Evolutionary conservation across 2,888 invertebrate species (phyloP).

Genomic region (Ypsolopha sequella): DNA sequence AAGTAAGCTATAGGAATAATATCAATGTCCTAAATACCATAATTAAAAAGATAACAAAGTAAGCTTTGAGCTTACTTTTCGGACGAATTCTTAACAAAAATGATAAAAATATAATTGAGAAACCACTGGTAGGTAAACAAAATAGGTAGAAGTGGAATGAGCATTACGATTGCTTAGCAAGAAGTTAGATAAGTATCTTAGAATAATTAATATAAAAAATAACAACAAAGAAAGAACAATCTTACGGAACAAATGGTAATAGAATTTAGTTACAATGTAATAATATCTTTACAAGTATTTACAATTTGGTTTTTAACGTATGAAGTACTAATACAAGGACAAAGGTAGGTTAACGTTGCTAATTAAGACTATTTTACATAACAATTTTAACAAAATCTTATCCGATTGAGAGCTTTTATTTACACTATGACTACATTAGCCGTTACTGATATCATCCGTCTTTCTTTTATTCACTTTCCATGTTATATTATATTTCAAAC

Average conservation of each 20-base stretch:
- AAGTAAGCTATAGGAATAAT: background rate
- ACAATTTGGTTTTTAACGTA: slow-evolving; percentile 68
- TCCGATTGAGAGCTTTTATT: slow-evolving; percentile 36
- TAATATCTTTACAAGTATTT: slow-evolving; percentile 70
- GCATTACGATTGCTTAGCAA: slow-evolving; percentile 23
- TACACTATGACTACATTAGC: slow-evolving; percentile 26
- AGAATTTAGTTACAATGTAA: slow-evolving; percentile 61
- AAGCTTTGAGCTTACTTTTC: background rate
- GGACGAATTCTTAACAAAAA: background rate
- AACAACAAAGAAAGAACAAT: slow-evolving; percentile 67
- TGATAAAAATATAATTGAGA: background rate
- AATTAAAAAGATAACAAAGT: background rate
- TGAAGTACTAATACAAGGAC: slow-evolving; percentile 50
- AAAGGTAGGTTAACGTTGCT: slow-evolving; percentile 43
- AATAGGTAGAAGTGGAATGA: slow-evolving; percentile 12
- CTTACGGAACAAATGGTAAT: slow-evolving; percentile 67
- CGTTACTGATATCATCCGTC: slow-evolving; percentile 18
- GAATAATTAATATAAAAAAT: slow-evolving; percentile 52
- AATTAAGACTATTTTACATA: slow-evolving; percentile 47
- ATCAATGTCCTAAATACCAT: background rate
- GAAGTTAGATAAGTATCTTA: slow-evolving; percentile 12
- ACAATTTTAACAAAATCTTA: slow-evolving; percentile 53
- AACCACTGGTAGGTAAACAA: background rate
- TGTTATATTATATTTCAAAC: slow-evolving; percentile 24
- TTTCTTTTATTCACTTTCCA: slow-evolving; percentile 5